These are phyloP conservation scores for Limnephilus auricula DNA, from an alignment of 2,888 invertebrate species.

Conservation along the genomic window DNA sequence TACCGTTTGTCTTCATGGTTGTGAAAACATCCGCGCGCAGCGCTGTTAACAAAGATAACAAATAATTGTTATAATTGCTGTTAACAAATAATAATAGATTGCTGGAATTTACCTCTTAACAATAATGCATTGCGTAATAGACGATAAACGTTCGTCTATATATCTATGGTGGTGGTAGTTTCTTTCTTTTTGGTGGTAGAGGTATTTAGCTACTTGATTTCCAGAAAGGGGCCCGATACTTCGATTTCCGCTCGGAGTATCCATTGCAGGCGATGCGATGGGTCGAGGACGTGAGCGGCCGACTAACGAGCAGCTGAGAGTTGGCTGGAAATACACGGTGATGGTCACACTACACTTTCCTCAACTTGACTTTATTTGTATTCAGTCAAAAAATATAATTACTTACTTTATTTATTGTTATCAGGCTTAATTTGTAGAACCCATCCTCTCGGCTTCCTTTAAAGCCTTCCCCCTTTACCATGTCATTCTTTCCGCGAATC, in stretches of 20 bases:
- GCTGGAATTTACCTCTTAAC: too few relatives aligned
- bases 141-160: neutral
- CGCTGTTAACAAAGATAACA: too few relatives aligned
- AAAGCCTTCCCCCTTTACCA: too few relatives aligned
- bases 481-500: too few relatives aligned
- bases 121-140: neutral
- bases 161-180: neutral
- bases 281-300: constrained; percentile 57
- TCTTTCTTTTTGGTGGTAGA: constrained; percentile 29
- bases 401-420: too few relatives aligned
- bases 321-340: neutral
- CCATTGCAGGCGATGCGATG: constrained; percentile 61
- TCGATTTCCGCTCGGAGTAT: constrained; percentile 63
- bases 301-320: constrained; percentile 58
- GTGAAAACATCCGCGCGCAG: too few relatives aligned
- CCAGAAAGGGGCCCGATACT: constrained; percentile 59
- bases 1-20: too few relatives aligned
- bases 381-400: too few relatives aligned
- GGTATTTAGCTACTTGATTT: constrained; percentile 62
- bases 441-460: too few relatives aligned
- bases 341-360: neutral
- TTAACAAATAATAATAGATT: too few relatives aligned
- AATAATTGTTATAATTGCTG: too few relatives aligned
- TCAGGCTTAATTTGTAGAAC: too few relatives aligned
- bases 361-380: neutral